Conservation (phyloP, 2,113 vertebrate genomes). For the Oreochromis tanganicae region DNA sequence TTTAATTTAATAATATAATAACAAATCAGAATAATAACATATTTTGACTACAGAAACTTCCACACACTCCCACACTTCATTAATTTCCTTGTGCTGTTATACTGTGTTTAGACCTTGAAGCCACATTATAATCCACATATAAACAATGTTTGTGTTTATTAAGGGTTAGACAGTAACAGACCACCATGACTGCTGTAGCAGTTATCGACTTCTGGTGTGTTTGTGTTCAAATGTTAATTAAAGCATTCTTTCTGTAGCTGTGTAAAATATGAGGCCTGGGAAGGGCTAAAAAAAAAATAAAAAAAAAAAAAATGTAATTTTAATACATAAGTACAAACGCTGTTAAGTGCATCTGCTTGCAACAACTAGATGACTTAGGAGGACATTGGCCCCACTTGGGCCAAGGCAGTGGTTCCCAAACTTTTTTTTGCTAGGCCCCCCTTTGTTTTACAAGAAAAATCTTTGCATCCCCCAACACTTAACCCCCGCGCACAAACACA, state of each 20-base stretch:
- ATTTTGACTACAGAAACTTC: not conserved
- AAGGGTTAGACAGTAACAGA: not conserved
- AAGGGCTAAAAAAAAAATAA: not conserved
- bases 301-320: not conserved
- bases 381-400: not conserved
- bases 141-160: not conserved
- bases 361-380: not conserved
- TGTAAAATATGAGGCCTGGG: fast-evolving
- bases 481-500: no score
- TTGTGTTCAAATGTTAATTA: not conserved
- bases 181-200: not conserved
- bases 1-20: not conserved
- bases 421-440: no score
- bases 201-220: not conserved
- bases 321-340: fast-evolving
- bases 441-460: no score
- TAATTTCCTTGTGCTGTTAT: not conserved
- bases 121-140: not conserved
- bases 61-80: not conserved
- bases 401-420: not conserved
- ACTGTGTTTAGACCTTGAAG: not conserved
- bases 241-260: not conserved
- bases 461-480: no score
- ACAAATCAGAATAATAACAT: not conserved
- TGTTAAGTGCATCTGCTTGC: not conserved